These are phyloP conservation scores for Pipra filicauda DNA, from an alignment of 2,113 vertebrate species.

Conservation along the genomic window DNA sequence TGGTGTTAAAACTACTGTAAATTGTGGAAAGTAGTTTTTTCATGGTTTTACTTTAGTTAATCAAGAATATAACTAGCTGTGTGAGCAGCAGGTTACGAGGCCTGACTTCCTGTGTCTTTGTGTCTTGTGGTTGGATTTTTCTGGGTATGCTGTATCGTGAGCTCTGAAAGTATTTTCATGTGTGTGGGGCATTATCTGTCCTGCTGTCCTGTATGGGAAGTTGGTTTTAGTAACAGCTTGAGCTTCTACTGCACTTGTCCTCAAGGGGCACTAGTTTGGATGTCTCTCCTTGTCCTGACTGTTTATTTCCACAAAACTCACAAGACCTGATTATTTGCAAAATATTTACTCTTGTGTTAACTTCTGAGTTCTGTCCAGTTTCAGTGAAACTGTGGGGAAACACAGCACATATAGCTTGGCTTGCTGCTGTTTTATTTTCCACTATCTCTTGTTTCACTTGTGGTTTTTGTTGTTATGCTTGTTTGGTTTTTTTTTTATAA, in stretches of 20 bases:
- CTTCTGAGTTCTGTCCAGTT: neutral
- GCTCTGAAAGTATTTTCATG: neutral
- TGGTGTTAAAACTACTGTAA: neutral
- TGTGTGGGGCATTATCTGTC: neutral
- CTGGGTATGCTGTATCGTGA: neutral
- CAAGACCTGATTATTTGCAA: neutral
- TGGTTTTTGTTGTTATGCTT: neutral
- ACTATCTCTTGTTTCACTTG: neutral
- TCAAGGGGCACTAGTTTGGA: neutral
- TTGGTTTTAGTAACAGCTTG: neutral
- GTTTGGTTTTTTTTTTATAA: neutral
- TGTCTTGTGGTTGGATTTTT: conserved; percentile 27
- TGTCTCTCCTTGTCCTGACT: neutral
- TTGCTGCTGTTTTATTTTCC: neutral
- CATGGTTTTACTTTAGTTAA: neutral
- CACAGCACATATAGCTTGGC: neutral
- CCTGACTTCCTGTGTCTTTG: conserved; percentile 36
- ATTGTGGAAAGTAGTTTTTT: neutral
- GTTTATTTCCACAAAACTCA: neutral
- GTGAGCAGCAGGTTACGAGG: conserved; percentile 12
- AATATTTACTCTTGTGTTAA: neutral
- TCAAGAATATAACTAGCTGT: conserved; percentile 4
- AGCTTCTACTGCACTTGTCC: neutral
- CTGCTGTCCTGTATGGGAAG: neutral
- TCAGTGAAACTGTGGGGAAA: neutral